Conservation (phyloP, 2,113 vertebrate species). For the Gyps fulvus region DNA sequence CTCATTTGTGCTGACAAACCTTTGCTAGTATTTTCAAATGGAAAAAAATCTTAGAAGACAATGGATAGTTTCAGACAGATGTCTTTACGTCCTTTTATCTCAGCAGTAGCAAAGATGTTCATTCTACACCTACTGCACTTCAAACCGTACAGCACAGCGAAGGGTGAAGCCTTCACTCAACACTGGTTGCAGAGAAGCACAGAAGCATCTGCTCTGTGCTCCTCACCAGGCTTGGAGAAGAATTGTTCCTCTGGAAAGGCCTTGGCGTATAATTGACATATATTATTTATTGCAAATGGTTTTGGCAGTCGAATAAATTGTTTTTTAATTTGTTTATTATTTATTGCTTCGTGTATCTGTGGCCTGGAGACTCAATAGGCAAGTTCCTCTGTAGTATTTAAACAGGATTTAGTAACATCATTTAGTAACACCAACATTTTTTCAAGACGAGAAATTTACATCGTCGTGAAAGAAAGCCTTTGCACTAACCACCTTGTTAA, state of each 20-base stretch:
- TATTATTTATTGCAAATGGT: background rate
- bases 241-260: background rate
- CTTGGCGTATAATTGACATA: background rate
- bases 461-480: background rate
- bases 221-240: background rate
- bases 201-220: background rate
- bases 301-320: background rate
- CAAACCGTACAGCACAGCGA: rapidly evolving
- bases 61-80: background rate
- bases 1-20: background rate
- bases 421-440: background rate
- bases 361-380: background rate
- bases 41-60: background rate
- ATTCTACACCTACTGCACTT: background rate
- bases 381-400: background rate
- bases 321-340: background rate
- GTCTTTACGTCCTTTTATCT: background rate
- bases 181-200: background rate
- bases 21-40: background rate
- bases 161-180: background rate
- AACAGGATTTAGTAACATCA: background rate
- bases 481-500: background rate
- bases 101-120: background rate
- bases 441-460: background rate
- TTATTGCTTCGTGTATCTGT: background rate